phyloP scores from a whole-genome alignment of 2,888 invertebrate genomes.

The Phyllotreta cruciferae region DNA sequence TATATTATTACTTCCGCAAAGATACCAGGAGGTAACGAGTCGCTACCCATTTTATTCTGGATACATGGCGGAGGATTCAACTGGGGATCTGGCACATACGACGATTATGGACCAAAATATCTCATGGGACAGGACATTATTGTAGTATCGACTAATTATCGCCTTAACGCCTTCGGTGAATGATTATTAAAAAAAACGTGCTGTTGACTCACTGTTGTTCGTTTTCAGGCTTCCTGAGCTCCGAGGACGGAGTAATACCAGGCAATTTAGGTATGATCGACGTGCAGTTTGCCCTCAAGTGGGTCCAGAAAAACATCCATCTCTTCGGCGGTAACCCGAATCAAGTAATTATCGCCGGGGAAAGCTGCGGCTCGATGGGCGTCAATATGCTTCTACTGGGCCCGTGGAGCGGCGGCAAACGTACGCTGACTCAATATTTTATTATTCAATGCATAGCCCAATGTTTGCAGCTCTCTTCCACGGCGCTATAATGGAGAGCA shows the following conservation, averaged over 20 bases:
- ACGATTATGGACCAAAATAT: conserved; percentile 23
- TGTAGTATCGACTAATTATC: conserved; percentile 22
- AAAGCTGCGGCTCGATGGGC: conserved; percentile 25
- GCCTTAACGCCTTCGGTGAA: conserved; percentile 20
- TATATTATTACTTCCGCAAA: background rate
- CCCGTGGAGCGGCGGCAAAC: conserved; percentile 13
- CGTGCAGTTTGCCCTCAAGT: conserved; percentile 22
- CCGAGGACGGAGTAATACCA: conserved; percentile 30
- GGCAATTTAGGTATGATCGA: conserved; percentile 31
- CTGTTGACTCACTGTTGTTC: background rate
- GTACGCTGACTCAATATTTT: conserved; percentile 1
- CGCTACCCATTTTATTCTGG: conserved; percentile 23
- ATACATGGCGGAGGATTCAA: conserved; percentile 27
- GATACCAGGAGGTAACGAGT: conserved; percentile 12
- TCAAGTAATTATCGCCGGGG: conserved; percentile 26
- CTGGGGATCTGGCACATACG: conserved; percentile 26
- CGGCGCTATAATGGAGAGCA: conserved; percentile 34
- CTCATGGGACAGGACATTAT: conserved; percentile 24
- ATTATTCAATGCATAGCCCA: too few species aligned
- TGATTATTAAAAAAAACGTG: background rate
- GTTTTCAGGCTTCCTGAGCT: conserved; percentile 22
- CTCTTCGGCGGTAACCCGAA: conserved; percentile 22
- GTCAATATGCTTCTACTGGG: conserved; percentile 25
- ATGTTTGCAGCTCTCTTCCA: conserved; percentile 28
- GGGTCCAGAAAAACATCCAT: conserved; percentile 25